Base-by-base conservation (phyloP, 2,888 invertebrate genomes). In the Heliconius erato region DNA sequence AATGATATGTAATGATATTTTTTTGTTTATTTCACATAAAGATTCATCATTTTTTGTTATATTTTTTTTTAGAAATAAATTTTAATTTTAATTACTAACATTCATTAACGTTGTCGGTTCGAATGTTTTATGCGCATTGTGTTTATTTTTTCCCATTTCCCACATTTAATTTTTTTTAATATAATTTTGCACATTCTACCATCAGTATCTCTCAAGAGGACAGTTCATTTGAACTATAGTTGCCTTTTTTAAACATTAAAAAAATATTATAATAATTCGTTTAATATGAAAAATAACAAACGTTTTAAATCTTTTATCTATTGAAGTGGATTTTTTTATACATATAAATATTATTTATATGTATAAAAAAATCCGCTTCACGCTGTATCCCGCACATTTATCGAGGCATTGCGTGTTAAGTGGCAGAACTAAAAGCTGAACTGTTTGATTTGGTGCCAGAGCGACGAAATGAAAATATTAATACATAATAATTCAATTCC, bases 111-210 rank as follows among this genome's bases (percentile, higher is more conserved):
- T 68, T 26, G 23, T 67, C 14, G 40, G 59, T 35, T 54, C 49
- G 9, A 19, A 49, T 67, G 23, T 49, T 81, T 81, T 72, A 69
- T 76, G n/a, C 26, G 12, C 76, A 79, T 83, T 77, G 71, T 79
- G 23, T 40, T n/a, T 54, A 49, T 76, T 59, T 40, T 79, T 79
- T 83, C 79, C 28, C 81, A 74, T 74, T 68, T 4, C 65, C 79
- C 19, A 63, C 16, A 14, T 77, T 28, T 28, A 28, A 72, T 79
- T 77, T 54, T 77, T 6, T 63, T 63, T 35, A 5, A 28, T 32
- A 16, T 32, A 23, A 9, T 77, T 77, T n/a, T 67, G n/a, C 65
- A 65, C 35, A 40, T 65, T 44, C 65, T 19, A 67, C 14, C 59
- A 35, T 14, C 32, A 32, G 54, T 54, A 32, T 28, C 49, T 35